A percentile compares a stretch with the other conserved stretches of the same genome.
Conservation (phyloP, 1,140 invertebrate genomes). For the Drosophila sechellia region DNA sequence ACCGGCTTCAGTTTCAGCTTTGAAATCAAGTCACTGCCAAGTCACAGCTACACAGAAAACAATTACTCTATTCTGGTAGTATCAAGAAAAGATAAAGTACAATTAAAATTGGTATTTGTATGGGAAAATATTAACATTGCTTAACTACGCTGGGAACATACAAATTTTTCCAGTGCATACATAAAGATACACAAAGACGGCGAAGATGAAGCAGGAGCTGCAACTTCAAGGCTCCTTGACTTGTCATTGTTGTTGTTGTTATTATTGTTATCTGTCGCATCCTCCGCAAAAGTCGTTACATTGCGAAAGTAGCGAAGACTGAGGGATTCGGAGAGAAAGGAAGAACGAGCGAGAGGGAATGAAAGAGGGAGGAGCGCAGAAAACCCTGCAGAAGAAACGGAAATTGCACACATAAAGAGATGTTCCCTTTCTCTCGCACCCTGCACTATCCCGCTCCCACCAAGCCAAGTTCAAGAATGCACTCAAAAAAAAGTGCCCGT, state of each 20-base stretch:
- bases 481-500: not conserved
- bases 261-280: conserved; percentile 56
- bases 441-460: conserved; percentile 14
- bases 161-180: conserved; percentile 5
- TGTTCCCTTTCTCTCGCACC: conserved; percentile 22
- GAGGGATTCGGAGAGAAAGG: not conserved
- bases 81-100: no score
- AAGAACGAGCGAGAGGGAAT: no score
- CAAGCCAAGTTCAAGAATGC: conserved; percentile 16
- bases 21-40: conserved; percentile 47
- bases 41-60: conserved; percentile 12
- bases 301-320: conserved; percentile 51
- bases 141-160: no score
- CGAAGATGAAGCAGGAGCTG: conserved; percentile 32
- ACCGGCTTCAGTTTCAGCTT: conserved; percentile 51
- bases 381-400: conserved; percentile 50
- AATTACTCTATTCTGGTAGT: not conserved
- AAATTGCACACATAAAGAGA: conserved; percentile 73
- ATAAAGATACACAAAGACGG: conserved; percentile 17
- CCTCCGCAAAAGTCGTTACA: conserved; percentile 77
- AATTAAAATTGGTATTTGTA: no score
- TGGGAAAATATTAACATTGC: no score
- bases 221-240: conserved; percentile 43
- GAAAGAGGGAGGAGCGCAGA: conserved; percentile 7
- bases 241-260: conserved; percentile 38